Percentiles rank a stretch among this genome's conserved stretches.
These are phyloP conservation scores for Pterois miles DNA, from an alignment of 2,797 vertebrate genomes.

Conservation along the genomic window DNA sequence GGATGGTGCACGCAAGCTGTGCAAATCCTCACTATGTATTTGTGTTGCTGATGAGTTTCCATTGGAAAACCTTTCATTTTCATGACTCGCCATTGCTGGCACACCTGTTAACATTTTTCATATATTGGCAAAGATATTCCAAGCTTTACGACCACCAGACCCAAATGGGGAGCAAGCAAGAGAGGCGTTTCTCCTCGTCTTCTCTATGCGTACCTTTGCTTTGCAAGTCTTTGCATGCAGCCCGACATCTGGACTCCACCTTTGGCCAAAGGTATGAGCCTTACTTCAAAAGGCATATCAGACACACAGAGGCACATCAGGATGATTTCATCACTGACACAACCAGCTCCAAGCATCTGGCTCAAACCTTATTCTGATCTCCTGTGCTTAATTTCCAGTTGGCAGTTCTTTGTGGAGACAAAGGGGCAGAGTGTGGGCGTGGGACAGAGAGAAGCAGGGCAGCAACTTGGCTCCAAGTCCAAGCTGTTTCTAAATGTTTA, in stretches of 20 bases:
- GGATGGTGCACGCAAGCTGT: background rate
- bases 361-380: constrained; percentile 56
- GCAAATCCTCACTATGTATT: background rate
- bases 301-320: constrained; percentile 36
- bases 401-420: constrained; percentile 6
- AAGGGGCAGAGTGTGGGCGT: background rate
- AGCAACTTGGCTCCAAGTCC: constrained; percentile 9
- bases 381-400: constrained; percentile 40
- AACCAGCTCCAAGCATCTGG: constrained; percentile 68
- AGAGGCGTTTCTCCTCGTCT: background rate
- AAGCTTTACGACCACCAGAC: background rate
- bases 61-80: background rate
- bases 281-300: constrained; percentile 72
- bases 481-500: constrained; percentile 30
- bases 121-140: background rate
- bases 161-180: background rate
- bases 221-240: constrained; percentile 61
- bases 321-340: constrained; percentile 57
- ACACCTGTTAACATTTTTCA: constrained; percentile 9
- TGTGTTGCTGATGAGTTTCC: constrained; percentile 3
- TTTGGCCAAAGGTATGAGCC: constrained; percentile 63
- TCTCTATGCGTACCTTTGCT: constrained; percentile 15
- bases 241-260: constrained; percentile 76
- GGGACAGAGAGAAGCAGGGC: background rate
- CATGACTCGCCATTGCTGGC: background rate